Evolutionary conservation across 1,140 invertebrate genomes (phyloP).

Genomic region (Chlorops oryzae): DNA sequence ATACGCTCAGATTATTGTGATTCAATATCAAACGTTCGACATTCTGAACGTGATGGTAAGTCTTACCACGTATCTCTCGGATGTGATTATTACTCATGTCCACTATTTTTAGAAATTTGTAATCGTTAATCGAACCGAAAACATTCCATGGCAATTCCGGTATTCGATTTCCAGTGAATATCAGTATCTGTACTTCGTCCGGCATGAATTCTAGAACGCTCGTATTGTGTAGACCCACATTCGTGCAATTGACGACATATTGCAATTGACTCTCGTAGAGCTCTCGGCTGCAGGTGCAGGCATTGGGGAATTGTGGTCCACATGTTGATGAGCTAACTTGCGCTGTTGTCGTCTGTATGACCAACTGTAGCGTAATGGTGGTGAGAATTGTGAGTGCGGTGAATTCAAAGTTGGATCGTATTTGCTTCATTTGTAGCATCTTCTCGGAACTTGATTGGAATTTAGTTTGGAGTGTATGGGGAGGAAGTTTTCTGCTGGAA

Average conservation of each 20-base stretch:
- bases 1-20: conserved; percentile 65
- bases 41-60: conserved; percentile 67
- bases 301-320: conserved; percentile 48
- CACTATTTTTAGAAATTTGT: conserved; percentile 59
- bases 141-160: conserved; percentile 63
- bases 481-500: too few relatives aligned
- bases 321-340: conserved; percentile 42
- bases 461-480: too few relatives aligned
- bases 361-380: too few relatives aligned
- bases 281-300: conserved; percentile 54
- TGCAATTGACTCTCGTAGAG: conserved; percentile 52
- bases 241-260: conserved; percentile 70
- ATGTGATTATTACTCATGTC: conserved; percentile 75
- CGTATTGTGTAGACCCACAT: conserved; percentile 56
- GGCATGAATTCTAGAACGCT: conserved; percentile 59
- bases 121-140: conserved; percentile 58
- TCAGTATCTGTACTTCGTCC: conserved; percentile 60
- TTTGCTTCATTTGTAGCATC: too few relatives aligned
- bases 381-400: too few relatives aligned
- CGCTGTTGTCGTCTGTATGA: too few relatives aligned
- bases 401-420: too few relatives aligned
- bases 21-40: conserved; percentile 69
- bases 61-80: conserved; percentile 66
- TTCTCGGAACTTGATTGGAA: too few relatives aligned
- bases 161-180: conserved; percentile 69